Evolutionary conservation across 2,113 vertebrate genomes (phyloP).

Genomic region (Takifugu bimaculatus): DNA sequence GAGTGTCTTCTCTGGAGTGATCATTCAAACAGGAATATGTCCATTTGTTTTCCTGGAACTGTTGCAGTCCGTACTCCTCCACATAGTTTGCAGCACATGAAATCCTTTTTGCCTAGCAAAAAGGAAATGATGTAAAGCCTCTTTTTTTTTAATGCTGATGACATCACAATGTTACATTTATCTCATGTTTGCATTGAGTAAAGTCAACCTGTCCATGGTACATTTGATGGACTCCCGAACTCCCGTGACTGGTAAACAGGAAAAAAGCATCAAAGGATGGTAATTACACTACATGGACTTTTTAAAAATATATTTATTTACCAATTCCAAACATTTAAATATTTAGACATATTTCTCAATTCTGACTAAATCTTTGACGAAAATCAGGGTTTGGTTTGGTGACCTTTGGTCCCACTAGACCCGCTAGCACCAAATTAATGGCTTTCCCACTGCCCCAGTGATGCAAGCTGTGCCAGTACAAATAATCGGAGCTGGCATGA

Average conservation of each 20-base stretch:
- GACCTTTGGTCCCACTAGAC: slow-evolving; percentile 46
- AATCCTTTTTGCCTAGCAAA: slow-evolving; percentile 8
- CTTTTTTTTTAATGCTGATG: background rate
- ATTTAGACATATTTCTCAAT: slow-evolving; percentile 24
- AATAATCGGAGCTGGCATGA: slow-evolving; percentile 55
- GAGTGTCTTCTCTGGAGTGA: slow-evolving; percentile 19
- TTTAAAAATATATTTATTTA: background rate
- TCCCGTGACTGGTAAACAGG: background rate
- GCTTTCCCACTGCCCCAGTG: slow-evolving; percentile 52
- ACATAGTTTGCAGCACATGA: slow-evolving; percentile 44
- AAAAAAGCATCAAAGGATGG: slow-evolving; percentile 10
- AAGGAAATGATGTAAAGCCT: background rate
- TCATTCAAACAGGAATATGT: slow-evolving; percentile 27
- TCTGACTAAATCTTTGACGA: slow-evolving; percentile 39
- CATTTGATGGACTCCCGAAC: slow-evolving; percentile 6
- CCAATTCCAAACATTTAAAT: slow-evolving; percentile 18
- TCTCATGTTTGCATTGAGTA: slow-evolving; percentile 12
- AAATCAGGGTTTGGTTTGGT: slow-evolving; percentile 43
- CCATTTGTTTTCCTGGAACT: slow-evolving; percentile 37
- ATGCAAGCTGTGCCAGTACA: slow-evolving; percentile 59
- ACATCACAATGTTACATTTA: slow-evolving; percentile 5
- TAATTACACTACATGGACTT: too few species aligned
- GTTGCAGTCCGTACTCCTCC: slow-evolving; percentile 29
- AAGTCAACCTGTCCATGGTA: slow-evolving; percentile 3
- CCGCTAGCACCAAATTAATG: slow-evolving; percentile 55